Evolutionary conservation across 2,113 vertebrate species (phyloP).

Genomic region (Climacteris rufus): DNA sequence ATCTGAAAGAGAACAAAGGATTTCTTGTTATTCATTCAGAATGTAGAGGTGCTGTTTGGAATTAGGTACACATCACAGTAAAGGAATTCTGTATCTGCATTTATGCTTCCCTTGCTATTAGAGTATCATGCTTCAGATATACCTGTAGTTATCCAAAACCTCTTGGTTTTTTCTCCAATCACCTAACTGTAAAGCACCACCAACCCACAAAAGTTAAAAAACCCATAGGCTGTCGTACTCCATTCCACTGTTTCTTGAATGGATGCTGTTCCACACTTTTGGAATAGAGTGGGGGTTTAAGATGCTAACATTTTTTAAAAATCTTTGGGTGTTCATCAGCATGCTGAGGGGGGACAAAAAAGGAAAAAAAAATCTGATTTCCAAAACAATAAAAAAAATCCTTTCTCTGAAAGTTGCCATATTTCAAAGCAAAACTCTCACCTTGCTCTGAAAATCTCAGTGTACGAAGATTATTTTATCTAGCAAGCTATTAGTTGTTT

Average conservation of each 20-base stretch:
- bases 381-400: background rate
- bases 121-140: background rate
- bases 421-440: background rate
- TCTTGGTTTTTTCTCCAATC: background rate
- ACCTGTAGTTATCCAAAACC: background rate
- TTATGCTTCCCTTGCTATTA: background rate
- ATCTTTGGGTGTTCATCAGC: background rate
- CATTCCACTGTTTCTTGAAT: background rate
- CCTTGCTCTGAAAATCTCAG: background rate
- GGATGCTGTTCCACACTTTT: background rate
- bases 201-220: background rate
- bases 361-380: background rate
- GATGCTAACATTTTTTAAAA: background rate
- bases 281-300: background rate
- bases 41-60: background rate
- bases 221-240: background rate
- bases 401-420: background rate
- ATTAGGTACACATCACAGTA: background rate
- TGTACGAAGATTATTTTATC: background rate
- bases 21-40: background rate
- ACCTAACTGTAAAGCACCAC: background rate
- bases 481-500: background rate
- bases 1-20: constrained; percentile 66
- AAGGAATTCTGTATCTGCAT: background rate
- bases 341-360: background rate